A percentile compares a stretch with the other conserved stretches of the same genome.
Conservation (phyloP, 1,140 invertebrate species). For the Ectropis grisescens region DNA sequence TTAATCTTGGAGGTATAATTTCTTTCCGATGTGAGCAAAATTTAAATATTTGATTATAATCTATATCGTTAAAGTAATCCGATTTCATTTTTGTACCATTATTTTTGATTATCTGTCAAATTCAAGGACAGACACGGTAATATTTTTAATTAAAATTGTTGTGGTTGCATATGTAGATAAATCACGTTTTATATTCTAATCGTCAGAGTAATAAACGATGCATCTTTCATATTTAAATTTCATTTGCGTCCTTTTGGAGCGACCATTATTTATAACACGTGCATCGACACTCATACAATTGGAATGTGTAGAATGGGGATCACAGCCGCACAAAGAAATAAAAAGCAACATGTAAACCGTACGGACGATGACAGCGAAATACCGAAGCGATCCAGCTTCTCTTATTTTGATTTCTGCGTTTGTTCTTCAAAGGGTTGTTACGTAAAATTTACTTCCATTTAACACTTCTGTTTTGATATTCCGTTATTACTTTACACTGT, state of each 20-base stretch:
- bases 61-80: constrained; percentile 19
- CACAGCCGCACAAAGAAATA: constrained; percentile 13
- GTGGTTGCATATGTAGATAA: too few species aligned
- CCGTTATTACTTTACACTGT: background rate
- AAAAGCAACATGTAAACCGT: constrained; percentile 3
- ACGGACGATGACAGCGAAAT: constrained; percentile 6
- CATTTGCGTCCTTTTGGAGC: constrained; percentile 21
- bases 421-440: constrained; percentile 5
- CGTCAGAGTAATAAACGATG: too few species aligned
- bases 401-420: constrained; percentile 6
- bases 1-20: constrained; percentile 15
- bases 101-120: background rate
- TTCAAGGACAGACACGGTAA: background rate
- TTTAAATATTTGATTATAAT: constrained; percentile 60
- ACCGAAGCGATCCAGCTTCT: constrained; percentile 1
- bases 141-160: background rate
- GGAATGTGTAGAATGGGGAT: constrained; percentile 31
- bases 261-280: constrained; percentile 25
- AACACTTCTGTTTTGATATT: constrained; percentile 1
- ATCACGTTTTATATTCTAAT: too few species aligned
- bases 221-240: constrained; percentile 31
- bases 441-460: background rate
- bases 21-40: constrained; percentile 18
- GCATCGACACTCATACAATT: constrained; percentile 26
- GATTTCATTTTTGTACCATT: constrained; percentile 12